Percentiles rank a stretch among this genome's conserved stretches.
Evolutionary conservation across 1,140 invertebrate genomes (phyloP).

Genomic region (Charaxes varanes): DNA sequence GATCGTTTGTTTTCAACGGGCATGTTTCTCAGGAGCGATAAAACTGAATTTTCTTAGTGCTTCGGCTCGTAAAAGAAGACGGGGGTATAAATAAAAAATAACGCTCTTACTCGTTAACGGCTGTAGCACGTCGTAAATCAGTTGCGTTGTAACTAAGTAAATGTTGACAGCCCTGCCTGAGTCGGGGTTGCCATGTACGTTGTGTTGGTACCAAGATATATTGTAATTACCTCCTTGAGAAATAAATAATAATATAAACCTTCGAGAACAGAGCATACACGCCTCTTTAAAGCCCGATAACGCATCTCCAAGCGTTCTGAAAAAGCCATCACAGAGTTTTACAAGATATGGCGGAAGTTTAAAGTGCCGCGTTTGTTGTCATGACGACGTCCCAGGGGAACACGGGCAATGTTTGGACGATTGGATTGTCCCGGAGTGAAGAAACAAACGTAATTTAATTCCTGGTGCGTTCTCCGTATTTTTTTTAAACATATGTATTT

Average conservation of each 20-base stretch:
- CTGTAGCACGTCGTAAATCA: slow-evolving; percentile 10
- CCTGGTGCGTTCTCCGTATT: slow-evolving; percentile 4
- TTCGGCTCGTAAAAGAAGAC: slow-evolving; percentile 8
- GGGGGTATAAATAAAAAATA: slow-evolving; percentile 10
- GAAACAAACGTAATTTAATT: slow-evolving; percentile 22
- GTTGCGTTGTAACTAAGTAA: slow-evolving; percentile 12
- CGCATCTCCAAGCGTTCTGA: too few relatives aligned
- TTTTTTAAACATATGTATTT: neutral
- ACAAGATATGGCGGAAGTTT: too few relatives aligned
- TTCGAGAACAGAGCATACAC: too few relatives aligned
- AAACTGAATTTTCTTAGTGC: slow-evolving; percentile 4
- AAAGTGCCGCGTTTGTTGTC: too few relatives aligned
- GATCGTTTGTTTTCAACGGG: too few relatives aligned
- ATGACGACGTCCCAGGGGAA: slow-evolving; percentile 15
- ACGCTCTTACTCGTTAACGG: slow-evolving; percentile 10
- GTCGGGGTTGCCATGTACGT: slow-evolving; percentile 2
- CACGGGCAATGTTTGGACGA: slow-evolving; percentile 14
- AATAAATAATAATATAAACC: too few relatives aligned
- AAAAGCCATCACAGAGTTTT: too few relatives aligned
- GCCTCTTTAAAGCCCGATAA: too few relatives aligned
- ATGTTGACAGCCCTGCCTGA: slow-evolving; percentile 7
- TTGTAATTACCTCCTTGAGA: too few relatives aligned
- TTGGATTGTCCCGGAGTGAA: slow-evolving; percentile 17
- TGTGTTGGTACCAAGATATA: neutral
- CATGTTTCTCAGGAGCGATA: neutral